phyloP scores from a whole-genome alignment of 2,113 vertebrate genomes.

The Pseudolaguvia tuberculata region DNA sequence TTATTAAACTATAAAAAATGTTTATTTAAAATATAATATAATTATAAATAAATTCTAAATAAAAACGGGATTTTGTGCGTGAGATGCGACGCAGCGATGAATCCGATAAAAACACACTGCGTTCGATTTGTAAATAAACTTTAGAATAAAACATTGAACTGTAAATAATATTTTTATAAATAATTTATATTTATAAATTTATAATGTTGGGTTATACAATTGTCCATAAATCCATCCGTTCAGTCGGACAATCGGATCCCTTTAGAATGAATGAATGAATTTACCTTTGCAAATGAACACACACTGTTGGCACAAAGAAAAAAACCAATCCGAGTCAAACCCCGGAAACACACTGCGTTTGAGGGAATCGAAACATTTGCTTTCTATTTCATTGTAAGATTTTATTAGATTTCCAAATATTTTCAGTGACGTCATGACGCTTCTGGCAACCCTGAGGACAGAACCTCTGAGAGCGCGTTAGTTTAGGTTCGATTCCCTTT shows the following conservation, averaged over 20 bases:
- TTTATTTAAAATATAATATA: too few relatives aligned
- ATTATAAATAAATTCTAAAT: too few relatives aligned
- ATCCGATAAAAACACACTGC: too few relatives aligned
- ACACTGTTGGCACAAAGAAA: slow-evolving; percentile 63
- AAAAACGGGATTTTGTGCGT: too few relatives aligned
- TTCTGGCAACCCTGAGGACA: not conserved
- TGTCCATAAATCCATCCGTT: slow-evolving; percentile 73
- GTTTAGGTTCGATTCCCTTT: not conserved
- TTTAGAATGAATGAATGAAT: slow-evolving; percentile 54
- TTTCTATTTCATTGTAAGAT: not conserved
- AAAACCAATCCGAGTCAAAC: slow-evolving; percentile 11
- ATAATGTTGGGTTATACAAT: slow-evolving; percentile 58
- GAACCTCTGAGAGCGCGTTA: not conserved
- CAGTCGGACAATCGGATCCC: slow-evolving; percentile 60
- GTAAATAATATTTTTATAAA: slow-evolving; percentile 54
- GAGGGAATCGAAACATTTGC: not conserved
- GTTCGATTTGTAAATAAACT: too few relatives aligned
- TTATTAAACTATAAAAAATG: too few relatives aligned
- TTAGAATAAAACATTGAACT: too few relatives aligned
- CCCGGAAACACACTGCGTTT: not conserved
- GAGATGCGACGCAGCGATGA: too few relatives aligned
- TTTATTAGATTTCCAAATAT: not conserved
- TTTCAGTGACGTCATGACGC: not conserved
- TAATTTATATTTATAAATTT: slow-evolving; percentile 55
- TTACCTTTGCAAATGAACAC: slow-evolving; percentile 69